Evolutionary conservation across 1,140 invertebrate genomes (phyloP), one percentile per base, ranked within the genome.

Genomic region (Dendrolimus kikuchii): DNA sequence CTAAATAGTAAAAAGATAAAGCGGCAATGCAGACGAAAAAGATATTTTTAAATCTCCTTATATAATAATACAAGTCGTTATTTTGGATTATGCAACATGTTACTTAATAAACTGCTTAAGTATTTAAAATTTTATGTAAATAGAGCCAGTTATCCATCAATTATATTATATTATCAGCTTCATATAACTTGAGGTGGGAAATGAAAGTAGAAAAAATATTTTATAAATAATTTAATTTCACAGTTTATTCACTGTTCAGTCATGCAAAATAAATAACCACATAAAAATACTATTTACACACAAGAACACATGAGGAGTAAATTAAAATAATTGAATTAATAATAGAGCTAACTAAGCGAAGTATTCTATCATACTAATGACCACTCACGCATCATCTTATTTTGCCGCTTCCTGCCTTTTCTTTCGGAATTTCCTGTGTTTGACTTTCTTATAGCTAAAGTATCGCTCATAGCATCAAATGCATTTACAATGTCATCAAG

Each of bases 371-470:
- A 74, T 64, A 58, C 59, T 52, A 74, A 60, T 48, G 75, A 71
- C 75, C 80, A 82, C 54, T 85, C 66, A 8, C 71, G 77, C 81
- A 87, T 84, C 87, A 88, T 88, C 80, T 87, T 88, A 64, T 88
- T 88, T 76, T 85, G 83, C 70, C 85, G 78, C 68, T 81, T 74
- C 58, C 76, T 77, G 49, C 71, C 69, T 64, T 76, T 85, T 62
- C 71, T 75, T 38, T 78, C 76, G 55, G 72, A 70, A 39, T 72
- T 72, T 38, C 70, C 66, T 44, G 65, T 71, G 46, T 70, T 64
- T 39, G 71, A 69, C 53, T 73, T 69, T 41, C 66, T 68, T 7
- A 86, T 59, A 37, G 66, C 63, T 10, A 73, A 51, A 37, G 68
- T 63, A 49, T 82, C 79, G 42, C 65, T 73, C 37, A 85, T 58